Base-by-base conservation (phyloP, 1,140 invertebrate species). In the Anadara kagoshimensis region DNA sequence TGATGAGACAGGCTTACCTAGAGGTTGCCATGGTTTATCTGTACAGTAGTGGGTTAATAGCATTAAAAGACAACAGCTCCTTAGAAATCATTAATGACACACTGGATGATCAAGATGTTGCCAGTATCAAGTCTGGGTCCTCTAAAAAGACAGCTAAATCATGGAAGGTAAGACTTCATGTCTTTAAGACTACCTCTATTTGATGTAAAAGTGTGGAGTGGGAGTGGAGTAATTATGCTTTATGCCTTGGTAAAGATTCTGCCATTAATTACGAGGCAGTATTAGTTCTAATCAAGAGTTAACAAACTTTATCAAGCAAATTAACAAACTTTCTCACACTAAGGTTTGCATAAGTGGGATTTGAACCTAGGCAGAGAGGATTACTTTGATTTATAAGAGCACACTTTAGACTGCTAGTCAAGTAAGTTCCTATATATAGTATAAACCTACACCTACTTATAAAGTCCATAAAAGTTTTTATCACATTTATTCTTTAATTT, bases 1-100 rank as follows among this genome's bases (percentile, higher is more conserved):
- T 88, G 58, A 89, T 89, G 29, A 70, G 85, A 36, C 87, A 88
- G 64, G 84, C 83, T 0, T 89, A 89, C 74, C 77, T 88, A 59
- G 87, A 89, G 73, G 78, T 89, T 56, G 87, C 87, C 20, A 61
- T 86, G 49, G 77, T 87, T 11, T 87, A 86, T 74, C 75, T 88
- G 57, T 79, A 77, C 79, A 83, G 82, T 57, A 73, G 58, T 65
- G 82, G 83, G n/a, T n/a, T 79, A 44, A 64, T 83, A 8, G 26
- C 54, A 10, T 58, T 80, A 43, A 80, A 75, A 49, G 79, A 85
- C 16, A 78, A 78, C 7, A 64, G 66, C 3, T 54, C 72, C 36
- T 58, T 81, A 12, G 78, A 75, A 45, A 64, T 76, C 22, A 62
- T 67, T 14, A 29, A 57, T 2, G 72, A 56, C 22, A 47, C 58